These are phyloP conservation scores for Drosophila santomea DNA, from an alignment of 1,140 invertebrate species.

Conservation along the genomic window DNA sequence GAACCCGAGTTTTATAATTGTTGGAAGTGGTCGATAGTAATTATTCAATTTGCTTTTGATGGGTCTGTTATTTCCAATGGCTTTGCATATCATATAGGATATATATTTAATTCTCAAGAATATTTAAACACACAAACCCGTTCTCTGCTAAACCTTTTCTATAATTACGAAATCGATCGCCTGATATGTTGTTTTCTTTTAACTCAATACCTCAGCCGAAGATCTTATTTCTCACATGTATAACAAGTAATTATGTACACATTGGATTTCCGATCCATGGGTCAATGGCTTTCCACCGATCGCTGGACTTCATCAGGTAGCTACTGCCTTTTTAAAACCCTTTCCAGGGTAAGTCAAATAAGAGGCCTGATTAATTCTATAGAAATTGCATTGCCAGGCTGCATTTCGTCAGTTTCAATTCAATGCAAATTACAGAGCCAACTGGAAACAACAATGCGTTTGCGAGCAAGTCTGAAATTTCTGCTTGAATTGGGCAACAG, in stretches of 20 bases:
- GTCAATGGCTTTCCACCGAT: conserved; percentile 27
- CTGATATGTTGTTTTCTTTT: conserved; percentile 3
- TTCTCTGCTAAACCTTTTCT: not conserved
- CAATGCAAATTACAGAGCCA: conserved; percentile 54
- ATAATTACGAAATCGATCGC: not conserved
- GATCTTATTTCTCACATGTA: conserved; percentile 20
- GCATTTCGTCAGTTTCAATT: conserved; percentile 57
- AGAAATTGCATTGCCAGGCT: conserved; percentile 46
- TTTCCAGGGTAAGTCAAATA: not conserved
- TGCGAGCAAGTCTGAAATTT: conserved; percentile 39
- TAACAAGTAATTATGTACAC: conserved; percentile 3
- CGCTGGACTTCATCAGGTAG: conserved; percentile 15
- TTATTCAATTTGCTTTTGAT: conserved; percentile 19
- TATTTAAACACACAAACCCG: not conserved
- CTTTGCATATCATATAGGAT: not conserved
- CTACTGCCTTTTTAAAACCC: conserved; percentile 8
- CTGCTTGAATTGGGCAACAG: conserved; percentile 53
- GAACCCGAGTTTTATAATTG: conserved; percentile 20
- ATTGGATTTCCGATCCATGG: conserved; percentile 26
- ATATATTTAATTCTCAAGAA: not conserved
- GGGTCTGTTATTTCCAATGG: not conserved
- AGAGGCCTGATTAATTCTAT: conserved; percentile 39
- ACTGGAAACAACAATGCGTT: conserved; percentile 38
- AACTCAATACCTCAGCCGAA: conserved; percentile 4
- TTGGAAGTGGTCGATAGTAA: conserved; percentile 14